Evolutionary conservation across 2,113 vertebrate species (phyloP), one percentile per base, ranked within the genome.

Genomic region (Notothenia rossii): DNA sequence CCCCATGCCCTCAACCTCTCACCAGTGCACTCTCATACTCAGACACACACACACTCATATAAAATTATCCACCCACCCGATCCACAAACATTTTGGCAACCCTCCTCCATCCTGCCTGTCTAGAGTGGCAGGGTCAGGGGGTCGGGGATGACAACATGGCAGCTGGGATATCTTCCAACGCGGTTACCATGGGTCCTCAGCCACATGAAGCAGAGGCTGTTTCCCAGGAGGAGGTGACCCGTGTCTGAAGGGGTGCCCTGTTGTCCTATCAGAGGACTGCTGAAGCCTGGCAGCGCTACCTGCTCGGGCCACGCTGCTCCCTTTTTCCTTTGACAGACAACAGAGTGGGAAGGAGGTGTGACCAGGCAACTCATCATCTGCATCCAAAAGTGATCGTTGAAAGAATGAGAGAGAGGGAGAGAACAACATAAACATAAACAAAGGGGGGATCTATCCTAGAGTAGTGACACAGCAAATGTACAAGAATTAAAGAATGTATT

Each of bases 191-290:
- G 15, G 55, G 86, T 85, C 83, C 68, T 56, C 25, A 70, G 77
- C 55, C n/a, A 73, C 84, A 79, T 69, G 61, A 79, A 79, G 76
- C 50, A 61, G 72, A 59, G 76, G 72, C 87, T 77, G 76, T 86
- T 90, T 84, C 85, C 84, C 64, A 25, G 79, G 70, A 79, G 63
- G 87, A 94, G 92, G 92, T 94, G 93, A 95, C 92, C 94, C 92
- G 43, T 89, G 75, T 91, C 91, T 93, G 94, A 94, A 92, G 76
- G 87, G 93, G 83, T 84, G 79, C 84, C 66, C 90, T 91, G 84
- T 91, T 59, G 63, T 77, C 92, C 92, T 89, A 91, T 94, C 92
- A 92, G 84, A 86, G 14, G 86, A 74, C 79, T 63, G 82, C 79
- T 91, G 89, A 82, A 88, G 90, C 85, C 88, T 92, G 84, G 88